phyloP scores from a whole-genome alignment of 2,113 vertebrate species.

The Xiphias gladius region DNA sequence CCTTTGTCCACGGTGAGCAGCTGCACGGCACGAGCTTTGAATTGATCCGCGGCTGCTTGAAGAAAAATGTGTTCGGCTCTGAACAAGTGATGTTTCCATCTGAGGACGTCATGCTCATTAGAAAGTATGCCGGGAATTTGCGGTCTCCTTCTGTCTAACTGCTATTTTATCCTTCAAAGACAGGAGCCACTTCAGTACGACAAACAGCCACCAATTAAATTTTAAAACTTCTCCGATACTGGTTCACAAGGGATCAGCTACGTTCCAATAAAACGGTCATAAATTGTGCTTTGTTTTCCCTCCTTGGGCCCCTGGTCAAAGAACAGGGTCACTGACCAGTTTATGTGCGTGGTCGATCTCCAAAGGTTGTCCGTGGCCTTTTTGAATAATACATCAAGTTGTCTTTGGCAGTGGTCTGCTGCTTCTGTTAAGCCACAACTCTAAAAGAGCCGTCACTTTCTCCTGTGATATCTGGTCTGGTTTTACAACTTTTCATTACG shows the following conservation, averaged over 20 bases:
- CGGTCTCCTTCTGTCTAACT: background rate
- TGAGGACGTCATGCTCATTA: background rate
- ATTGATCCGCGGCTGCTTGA: background rate
- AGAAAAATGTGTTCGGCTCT: background rate
- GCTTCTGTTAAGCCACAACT: constrained; percentile 30
- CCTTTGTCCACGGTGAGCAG: background rate
- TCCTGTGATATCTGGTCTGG: constrained; percentile 9
- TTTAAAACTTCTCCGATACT: background rate
- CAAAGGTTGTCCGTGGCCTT: constrained; percentile 41
- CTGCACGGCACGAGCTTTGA: background rate
- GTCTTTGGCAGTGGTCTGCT: constrained; percentile 13
- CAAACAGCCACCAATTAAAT: constrained; percentile 24
- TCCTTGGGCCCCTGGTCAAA: constrained; percentile 7
- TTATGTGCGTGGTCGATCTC: constrained; percentile 37
- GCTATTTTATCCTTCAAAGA: background rate
- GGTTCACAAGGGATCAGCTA: background rate
- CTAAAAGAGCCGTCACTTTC: constrained; percentile 16
- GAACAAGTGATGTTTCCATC: background rate
- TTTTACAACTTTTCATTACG: constrained; percentile 17
- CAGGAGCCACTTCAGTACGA: background rate
- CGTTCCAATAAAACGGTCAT: constrained; percentile 14
- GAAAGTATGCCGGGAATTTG: background rate
- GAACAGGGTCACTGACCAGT: constrained; percentile 30
- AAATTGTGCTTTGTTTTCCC: constrained; percentile 14
- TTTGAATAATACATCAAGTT: constrained; percentile 65